Evolutionary conservation across 2,113 vertebrate species (phyloP).

Genomic region (Mixornis gularis): DNA sequence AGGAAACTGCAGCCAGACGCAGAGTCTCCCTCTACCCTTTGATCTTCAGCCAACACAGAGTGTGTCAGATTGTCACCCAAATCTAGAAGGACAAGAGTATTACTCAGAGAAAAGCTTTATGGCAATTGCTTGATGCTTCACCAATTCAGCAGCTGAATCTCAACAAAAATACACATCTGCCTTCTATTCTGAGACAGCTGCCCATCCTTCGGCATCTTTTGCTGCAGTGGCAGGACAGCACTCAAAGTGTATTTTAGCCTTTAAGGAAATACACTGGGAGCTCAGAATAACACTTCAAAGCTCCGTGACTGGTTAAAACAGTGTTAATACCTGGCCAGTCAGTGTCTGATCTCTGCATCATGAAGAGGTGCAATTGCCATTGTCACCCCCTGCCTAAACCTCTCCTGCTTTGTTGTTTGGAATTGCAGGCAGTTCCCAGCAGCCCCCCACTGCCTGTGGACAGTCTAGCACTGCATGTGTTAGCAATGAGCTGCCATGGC

Average conservation of each 20-base stretch:
- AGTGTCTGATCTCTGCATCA: background rate
- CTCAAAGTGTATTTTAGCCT: background rate
- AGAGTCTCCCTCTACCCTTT: background rate
- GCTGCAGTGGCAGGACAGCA: background rate
- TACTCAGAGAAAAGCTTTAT: conserved; percentile 9
- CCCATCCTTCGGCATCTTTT: background rate
- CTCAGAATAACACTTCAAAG: background rate
- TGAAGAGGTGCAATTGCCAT: background rate
- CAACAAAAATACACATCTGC: background rate
- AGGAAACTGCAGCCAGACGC: conserved; percentile 20
- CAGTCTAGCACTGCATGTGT: background rate
- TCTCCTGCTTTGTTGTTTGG: background rate
- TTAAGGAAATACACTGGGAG: background rate
- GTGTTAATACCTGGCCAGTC: background rate
- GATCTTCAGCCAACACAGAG: conserved; percentile 15
- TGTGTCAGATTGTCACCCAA: background rate
- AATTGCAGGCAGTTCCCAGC: background rate
- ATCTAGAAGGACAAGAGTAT: background rate
- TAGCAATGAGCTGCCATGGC: background rate
- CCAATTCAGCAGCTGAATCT: background rate
- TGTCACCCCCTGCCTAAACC: background rate
- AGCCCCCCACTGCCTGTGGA: background rate
- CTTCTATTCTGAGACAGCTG: background rate
- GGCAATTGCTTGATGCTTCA: background rate
- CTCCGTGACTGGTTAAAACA: background rate